phyloP scores from a whole-genome alignment of 2,797 vertebrate genomes.

The Rallus crepitans region DNA sequence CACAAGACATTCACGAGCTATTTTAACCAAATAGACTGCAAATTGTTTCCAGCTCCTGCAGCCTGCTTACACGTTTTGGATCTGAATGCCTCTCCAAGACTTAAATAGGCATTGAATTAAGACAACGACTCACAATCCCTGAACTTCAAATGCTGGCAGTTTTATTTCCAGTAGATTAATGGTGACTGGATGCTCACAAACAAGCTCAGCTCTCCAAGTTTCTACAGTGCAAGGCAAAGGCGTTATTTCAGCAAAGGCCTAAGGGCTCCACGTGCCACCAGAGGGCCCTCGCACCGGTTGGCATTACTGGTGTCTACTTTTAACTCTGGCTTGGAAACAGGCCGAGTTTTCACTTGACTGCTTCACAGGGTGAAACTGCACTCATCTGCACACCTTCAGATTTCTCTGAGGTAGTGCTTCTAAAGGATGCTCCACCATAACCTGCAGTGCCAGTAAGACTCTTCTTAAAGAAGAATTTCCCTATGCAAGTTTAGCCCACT shows the following conservation, averaged over 20 bases:
- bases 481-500: neutral
- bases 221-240: neutral
- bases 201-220: neutral
- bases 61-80: neutral
- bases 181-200: neutral
- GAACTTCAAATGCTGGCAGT: neutral
- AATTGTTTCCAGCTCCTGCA: neutral
- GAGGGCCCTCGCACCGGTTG: constrained; percentile 59
- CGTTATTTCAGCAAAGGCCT: neutral
- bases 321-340: neutral
- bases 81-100: neutral
- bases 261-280: neutral
- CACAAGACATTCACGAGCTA: neutral
- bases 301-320: neutral
- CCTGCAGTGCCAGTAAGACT: neutral
- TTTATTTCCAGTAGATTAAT: neutral
- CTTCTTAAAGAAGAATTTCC: neutral
- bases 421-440: neutral
- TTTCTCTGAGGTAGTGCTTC: neutral
- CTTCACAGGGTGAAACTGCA: neutral
- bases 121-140: neutral
- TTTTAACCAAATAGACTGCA: neutral
- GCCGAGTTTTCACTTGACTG: neutral
- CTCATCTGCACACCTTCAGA: neutral
- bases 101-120: neutral